Base-by-base conservation (phyloP, 2,888 invertebrate genomes). In the Eledona agricola region DNA sequence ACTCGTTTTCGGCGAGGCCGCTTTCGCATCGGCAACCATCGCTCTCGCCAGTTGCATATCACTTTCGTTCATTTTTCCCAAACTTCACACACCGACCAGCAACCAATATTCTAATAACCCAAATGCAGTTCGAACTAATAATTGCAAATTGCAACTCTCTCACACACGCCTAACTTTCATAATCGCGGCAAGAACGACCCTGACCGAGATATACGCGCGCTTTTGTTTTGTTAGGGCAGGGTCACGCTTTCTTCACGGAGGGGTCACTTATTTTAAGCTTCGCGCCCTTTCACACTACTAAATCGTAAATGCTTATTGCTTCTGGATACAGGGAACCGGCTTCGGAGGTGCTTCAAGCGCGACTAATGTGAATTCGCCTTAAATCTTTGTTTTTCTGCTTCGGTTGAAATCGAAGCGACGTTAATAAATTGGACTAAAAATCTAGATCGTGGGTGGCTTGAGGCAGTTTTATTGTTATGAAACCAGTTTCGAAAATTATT, bases 11-110 rank as follows among this genome's bases (percentile, higher is more conserved):
- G 84, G 82, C 25, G 78, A 75, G 13, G 83, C 78, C 12, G 73
- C 68, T 40, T 76, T 69, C 51, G 78, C 79, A 69, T 83, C 83
- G 0, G 83, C 83, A 5, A 85, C 86, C 66, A 90, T 77, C 6
- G 88, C 87, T 50, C 85, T 83, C 2, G 90, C 90, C 67, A 90
- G 77, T 60, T 85, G 82, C 55, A 91, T 71, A 72, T 88, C 87
- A 71, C 83, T 83, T 74, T 89, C 89, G 76, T 88, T 86, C 87
- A 90, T 86, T 35, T 38, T 29, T 28, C 17, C 32, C 10, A n/a
- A n/a, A 40, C 40, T 12, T 19, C 4, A 7, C 7, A 13, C 1
- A 10, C n/a, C 49, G 5, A 2, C 22, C 25, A 23, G 4, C 23
- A 28, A 35, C 26, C 32, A 25, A 38, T 23, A 34, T 15, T 26